A percentile compares a stretch with the other conserved stretches of the same genome.
Evolutionary conservation across 2,113 vertebrate species (phyloP).

Genomic region (Thermophis baileyi): DNA sequence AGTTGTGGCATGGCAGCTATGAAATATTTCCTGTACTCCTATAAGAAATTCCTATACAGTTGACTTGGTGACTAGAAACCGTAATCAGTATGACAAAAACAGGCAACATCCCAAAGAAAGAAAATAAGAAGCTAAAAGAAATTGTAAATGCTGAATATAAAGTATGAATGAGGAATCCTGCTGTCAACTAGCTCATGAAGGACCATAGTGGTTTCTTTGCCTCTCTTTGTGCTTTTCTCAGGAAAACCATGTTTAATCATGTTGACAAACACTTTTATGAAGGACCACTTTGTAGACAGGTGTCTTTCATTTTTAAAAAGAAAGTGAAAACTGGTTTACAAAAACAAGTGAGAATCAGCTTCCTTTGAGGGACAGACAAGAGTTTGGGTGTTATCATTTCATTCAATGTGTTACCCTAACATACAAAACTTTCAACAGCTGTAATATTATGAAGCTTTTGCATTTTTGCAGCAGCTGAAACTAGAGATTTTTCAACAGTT

Average conservation of each 20-base stretch:
- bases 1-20: not conserved
- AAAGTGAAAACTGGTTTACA: not conserved
- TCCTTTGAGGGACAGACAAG: not conserved
- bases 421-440: not conserved
- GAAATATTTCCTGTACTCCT: not conserved
- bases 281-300: not conserved
- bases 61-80: accelerated
- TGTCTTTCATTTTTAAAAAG: not conserved
- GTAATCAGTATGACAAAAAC: not conserved
- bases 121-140: not conserved
- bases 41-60: not conserved
- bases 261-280: not conserved
- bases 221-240: not conserved
- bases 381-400: not conserved
- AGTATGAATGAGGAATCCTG: not conserved
- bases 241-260: not conserved
- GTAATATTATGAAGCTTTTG: not conserved
- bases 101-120: accelerated
- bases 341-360: not conserved
- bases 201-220: not conserved
- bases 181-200: accelerated
- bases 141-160: accelerated
- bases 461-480: not conserved
- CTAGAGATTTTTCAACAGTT: not conserved
- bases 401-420: not conserved